These are phyloP conservation scores for Cisticola juncidis DNA, from an alignment of 2,113 vertebrate genomes.

Conservation along the genomic window DNA sequence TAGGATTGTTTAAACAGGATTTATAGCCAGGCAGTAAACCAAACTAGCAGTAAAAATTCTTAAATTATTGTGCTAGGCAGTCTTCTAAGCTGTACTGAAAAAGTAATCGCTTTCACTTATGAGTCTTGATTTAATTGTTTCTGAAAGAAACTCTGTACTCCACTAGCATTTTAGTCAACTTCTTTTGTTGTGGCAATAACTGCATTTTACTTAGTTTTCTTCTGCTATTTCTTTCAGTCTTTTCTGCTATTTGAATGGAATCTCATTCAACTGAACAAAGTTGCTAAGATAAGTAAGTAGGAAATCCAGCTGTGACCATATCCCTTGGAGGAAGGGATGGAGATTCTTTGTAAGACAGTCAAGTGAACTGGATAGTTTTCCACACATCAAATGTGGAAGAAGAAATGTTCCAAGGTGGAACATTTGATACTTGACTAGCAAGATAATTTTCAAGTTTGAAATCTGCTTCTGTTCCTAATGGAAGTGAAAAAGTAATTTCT, in stretches of 20 bases:
- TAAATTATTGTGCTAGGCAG: neutral
- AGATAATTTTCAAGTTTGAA: neutral
- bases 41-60: constrained; percentile 40
- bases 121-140: constrained; percentile 55
- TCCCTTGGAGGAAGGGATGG: neutral
- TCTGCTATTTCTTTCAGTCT: neutral
- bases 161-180: neutral
- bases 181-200: neutral
- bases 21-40: constrained; percentile 51
- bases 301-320: neutral
- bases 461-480: neutral
- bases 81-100: neutral
- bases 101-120: constrained; percentile 50
- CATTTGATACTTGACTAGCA: neutral
- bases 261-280: neutral
- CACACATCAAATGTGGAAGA: too few species aligned
- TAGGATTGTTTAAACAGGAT: constrained; percentile 9
- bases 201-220: neutral
- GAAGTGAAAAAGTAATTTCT: neutral
- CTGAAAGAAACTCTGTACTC: neutral
- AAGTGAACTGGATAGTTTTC: neutral
- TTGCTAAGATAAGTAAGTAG: neutral
- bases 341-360: neutral
- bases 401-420: too few species aligned
- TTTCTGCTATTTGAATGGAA: neutral